These are phyloP conservation scores for Ptyas mucosa DNA, from an alignment of 2,113 vertebrate species.

Conservation along the genomic window DNA sequence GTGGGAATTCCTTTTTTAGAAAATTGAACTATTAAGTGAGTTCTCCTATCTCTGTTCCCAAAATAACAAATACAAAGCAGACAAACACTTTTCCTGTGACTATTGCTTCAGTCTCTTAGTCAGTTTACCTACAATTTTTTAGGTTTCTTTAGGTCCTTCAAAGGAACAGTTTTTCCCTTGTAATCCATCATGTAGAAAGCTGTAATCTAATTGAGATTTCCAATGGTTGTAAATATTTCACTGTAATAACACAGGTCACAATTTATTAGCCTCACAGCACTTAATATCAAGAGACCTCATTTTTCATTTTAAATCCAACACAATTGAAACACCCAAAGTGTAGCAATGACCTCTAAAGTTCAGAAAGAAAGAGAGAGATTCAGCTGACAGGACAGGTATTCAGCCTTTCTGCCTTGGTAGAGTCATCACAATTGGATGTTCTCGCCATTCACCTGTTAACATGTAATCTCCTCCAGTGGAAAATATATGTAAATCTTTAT, in stretches of 20 bases:
- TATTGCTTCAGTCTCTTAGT: neutral
- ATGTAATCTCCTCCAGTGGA: neutral
- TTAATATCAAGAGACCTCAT: constrained; percentile 34
- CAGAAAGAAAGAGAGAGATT: neutral
- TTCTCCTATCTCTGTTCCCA: rapidly evolving
- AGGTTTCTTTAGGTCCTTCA: neutral
- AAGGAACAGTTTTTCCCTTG: neutral
- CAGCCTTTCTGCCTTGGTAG: too few species aligned
- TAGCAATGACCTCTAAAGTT: constrained; percentile 30
- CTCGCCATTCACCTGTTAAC: neutral
- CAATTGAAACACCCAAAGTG: constrained; percentile 41
- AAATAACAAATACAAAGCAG: neutral
- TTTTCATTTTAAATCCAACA: constrained; percentile 40
- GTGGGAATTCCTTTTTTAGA: neutral
- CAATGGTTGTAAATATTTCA: constrained; percentile 53
- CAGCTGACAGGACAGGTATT: too few species aligned
- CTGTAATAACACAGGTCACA: constrained; percentile 28
- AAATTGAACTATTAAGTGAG: neutral
- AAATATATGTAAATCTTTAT: neutral
- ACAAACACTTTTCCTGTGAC: neutral
- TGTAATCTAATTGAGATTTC: constrained; percentile 37
- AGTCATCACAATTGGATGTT: too few species aligned
- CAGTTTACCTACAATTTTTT: constrained; percentile 22
- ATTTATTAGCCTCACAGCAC: constrained; percentile 36
- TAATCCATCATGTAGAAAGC: constrained; percentile 19